These are phyloP conservation scores for Drosophila lini DNA, from an alignment of 1,140 invertebrate genomes.

Conservation along the genomic window DNA sequence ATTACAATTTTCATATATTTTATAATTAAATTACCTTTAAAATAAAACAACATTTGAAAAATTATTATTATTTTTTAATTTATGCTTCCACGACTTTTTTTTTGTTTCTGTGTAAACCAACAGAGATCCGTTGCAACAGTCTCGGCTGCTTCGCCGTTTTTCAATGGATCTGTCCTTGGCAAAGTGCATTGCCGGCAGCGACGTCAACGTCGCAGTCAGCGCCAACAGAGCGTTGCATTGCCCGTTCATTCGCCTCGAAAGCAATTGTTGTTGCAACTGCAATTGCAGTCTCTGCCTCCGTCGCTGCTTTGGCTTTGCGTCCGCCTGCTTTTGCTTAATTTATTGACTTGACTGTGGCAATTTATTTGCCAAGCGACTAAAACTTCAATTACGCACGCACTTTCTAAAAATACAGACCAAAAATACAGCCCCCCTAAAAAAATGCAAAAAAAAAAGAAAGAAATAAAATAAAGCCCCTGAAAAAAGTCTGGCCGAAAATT, in stretches of 20 bases:
- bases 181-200: slow-evolving; percentile 81
- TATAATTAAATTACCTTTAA: neutral
- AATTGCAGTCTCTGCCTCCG: slow-evolving; percentile 14
- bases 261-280: slow-evolving; percentile 42
- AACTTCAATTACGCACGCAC: slow-evolving; percentile 75
- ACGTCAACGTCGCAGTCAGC: slow-evolving; percentile 18
- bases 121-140: slow-evolving; percentile 40
- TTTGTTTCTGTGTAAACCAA: slow-evolving; percentile 11
- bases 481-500: slow-evolving; percentile 24
- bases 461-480: slow-evolving; percentile 13
- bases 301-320: slow-evolving; percentile 7
- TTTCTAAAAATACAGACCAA: slow-evolving; percentile 67
- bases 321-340: slow-evolving; percentile 65
- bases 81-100: neutral
- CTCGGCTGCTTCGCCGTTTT: slow-evolving; percentile 54
- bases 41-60: too few species aligned
- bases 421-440: neutral
- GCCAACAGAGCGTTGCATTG: slow-evolving; percentile 47
- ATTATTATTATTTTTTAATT: neutral
- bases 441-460: neutral
- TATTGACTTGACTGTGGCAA: slow-evolving; percentile 75
- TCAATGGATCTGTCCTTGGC: slow-evolving; percentile 84
- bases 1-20: neutral
- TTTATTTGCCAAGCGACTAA: slow-evolving; percentile 74
- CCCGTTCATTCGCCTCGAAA: slow-evolving; percentile 58